These are phyloP conservation scores for Cuniculus paca DNA, from an alignment of 2,797 vertebrate genomes.

Conservation along the genomic window DNA sequence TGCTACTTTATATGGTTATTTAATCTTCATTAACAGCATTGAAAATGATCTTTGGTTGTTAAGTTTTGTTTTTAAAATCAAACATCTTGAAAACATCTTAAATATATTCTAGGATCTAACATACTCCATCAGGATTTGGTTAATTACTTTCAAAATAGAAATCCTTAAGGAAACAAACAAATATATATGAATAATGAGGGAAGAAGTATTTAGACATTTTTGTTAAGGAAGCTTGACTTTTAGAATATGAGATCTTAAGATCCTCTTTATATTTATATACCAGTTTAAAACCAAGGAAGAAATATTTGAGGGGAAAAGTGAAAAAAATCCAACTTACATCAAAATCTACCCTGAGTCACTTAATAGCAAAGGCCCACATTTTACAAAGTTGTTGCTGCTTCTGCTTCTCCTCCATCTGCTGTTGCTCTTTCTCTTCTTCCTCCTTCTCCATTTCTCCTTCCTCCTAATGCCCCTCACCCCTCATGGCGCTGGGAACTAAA, in stretches of 20 bases:
- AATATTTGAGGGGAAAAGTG: constrained; percentile 9
- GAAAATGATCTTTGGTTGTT: constrained; percentile 14
- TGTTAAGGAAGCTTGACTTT: constrained; percentile 45
- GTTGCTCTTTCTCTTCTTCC: background rate
- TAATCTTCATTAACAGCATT: constrained; percentile 44
- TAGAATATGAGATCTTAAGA: constrained; percentile 41
- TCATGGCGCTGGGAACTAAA: background rate
- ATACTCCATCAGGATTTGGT: constrained; percentile 32
- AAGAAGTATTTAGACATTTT: constrained; percentile 42
- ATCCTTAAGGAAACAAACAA: constrained; percentile 32
- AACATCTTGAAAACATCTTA: constrained; percentile 43
- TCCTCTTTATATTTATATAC: constrained; percentile 12
- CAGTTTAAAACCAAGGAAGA: constrained; percentile 24
- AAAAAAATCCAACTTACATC: background rate
- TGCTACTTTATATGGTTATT: constrained; percentile 58
- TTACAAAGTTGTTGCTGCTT: background rate
- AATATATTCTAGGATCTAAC: constrained; percentile 17
- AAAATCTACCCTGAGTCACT: background rate
- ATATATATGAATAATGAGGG: constrained; percentile 39
- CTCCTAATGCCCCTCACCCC: background rate
- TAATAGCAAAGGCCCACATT: background rate
- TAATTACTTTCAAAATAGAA: constrained; percentile 52
- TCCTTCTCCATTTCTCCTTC: background rate
- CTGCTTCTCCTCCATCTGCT: background rate
- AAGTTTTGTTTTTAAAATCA: background rate